phyloP scores from a whole-genome alignment of 2,113 vertebrate genomes.

The Labeo rohita region DNA sequence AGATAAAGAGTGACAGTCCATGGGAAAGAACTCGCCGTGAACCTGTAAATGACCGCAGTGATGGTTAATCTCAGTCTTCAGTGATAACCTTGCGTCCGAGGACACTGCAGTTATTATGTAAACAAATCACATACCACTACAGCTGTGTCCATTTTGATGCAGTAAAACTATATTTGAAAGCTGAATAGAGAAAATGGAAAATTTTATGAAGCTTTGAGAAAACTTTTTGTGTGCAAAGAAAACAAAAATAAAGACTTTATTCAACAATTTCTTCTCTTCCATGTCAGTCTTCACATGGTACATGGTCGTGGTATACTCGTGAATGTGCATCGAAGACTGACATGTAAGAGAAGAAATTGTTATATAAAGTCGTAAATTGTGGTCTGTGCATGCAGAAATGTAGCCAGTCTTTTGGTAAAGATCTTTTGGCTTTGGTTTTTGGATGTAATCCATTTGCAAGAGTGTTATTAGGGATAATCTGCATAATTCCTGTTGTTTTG shows the following conservation, averaged over 20 bases:
- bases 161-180: background rate
- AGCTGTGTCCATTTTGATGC: background rate
- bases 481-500: background rate
- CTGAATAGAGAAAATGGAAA: too few species aligned
- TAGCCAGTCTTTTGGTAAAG: background rate
- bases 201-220: background rate
- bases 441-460: background rate
- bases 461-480: background rate
- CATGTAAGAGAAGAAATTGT: too few species aligned
- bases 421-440: background rate
- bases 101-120: conserved; percentile 29
- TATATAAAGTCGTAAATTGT: background rate
- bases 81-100: conserved; percentile 15
- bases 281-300: too few species aligned
- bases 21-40: background rate
- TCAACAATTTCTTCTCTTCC: background rate
- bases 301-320: too few species aligned
- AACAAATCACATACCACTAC: background rate
- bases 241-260: background rate
- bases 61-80: background rate
- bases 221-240: background rate
- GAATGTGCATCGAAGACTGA: too few species aligned
- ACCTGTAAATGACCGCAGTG: background rate
- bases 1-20: background rate
- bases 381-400: background rate